These are phyloP conservation scores for Manacus vitellinus DNA, from an alignment of 2,113 vertebrate genomes.

Conservation along the genomic window DNA sequence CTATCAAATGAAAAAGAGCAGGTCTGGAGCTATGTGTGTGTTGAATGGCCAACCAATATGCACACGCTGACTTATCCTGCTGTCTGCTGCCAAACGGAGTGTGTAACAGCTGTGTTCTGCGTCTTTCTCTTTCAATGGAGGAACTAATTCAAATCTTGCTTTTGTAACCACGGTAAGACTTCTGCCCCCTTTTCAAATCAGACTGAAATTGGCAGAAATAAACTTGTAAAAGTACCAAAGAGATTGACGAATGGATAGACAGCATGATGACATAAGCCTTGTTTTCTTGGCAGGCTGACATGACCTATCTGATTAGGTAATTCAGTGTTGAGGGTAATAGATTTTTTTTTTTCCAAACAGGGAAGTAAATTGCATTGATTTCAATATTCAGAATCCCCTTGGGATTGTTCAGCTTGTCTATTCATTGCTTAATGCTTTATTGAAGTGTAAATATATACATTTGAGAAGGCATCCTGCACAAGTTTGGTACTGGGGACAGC, in stretches of 20 bases:
- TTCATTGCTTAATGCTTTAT: neutral
- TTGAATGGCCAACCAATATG: neutral
- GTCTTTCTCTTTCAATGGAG: neutral
- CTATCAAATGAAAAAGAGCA: neutral
- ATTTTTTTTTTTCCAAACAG: neutral
- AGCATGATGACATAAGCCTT: neutral
- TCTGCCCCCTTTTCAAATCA: conserved; percentile 12
- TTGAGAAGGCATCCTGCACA: neutral
- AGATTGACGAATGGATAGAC: neutral
- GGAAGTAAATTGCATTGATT: conserved; percentile 22
- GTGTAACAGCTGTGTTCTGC: conserved; percentile 36
- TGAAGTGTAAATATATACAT: conserved; percentile 40
- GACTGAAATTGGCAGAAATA: conserved; percentile 7
- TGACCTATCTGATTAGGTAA: neutral
- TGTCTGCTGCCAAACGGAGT: conserved; percentile 28
- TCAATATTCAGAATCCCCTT: neutral
- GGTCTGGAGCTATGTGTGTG: neutral
- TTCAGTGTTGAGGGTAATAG: neutral
- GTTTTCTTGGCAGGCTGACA: neutral
- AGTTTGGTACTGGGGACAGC: neutral
- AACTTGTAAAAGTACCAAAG: neutral
- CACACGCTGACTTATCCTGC: neutral
- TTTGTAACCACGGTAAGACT: neutral
- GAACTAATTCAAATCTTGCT: neutral
- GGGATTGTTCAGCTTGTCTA: neutral